Conservation (phyloP, 2,888 invertebrate species). For the Syrphus vitripennis region DNA sequence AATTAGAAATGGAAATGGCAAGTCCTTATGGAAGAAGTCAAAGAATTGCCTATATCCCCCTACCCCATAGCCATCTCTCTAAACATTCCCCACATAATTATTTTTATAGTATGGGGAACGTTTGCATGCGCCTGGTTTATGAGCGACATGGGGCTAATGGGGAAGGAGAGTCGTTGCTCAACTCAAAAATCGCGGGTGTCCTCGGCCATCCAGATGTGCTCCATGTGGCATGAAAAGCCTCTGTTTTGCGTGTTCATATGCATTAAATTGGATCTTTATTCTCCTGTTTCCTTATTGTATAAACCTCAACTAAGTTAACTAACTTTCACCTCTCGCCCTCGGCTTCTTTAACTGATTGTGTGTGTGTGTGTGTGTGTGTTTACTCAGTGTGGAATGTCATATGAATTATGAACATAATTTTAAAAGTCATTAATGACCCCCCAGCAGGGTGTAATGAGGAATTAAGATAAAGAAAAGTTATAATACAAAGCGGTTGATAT, state of each 20-base stretch:
- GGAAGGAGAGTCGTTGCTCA: not conserved
- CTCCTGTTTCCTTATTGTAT: slow-evolving; percentile 17
- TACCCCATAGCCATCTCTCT: not conserved
- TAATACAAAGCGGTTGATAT: slow-evolving; percentile 47
- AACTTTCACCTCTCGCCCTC: not conserved
- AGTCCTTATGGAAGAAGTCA: slow-evolving; percentile 26
- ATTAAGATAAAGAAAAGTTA: slow-evolving; percentile 59
- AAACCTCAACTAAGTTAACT: not conserved
- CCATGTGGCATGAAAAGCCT: slow-evolving; percentile 39
- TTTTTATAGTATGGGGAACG: slow-evolving; percentile 6
- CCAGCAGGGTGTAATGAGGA: slow-evolving; percentile 49
- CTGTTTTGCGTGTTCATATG: slow-evolving; percentile 58
- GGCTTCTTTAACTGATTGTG: not conserved
- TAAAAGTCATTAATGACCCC: slow-evolving; percentile 62
- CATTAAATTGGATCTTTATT: slow-evolving; percentile 62
- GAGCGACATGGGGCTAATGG: not conserved
- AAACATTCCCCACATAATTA: slow-evolving; percentile 23
- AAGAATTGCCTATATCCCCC: not conserved
- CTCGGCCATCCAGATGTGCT: slow-evolving; percentile 53
- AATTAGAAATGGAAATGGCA: slow-evolving; percentile 59
- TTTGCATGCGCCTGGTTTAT: slow-evolving; percentile 47
- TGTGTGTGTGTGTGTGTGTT: not conserved
- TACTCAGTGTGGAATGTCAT: slow-evolving; percentile 41
- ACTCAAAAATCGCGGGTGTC: slow-evolving; percentile 46
- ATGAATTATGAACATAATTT: slow-evolving; percentile 66